phyloP scores from a whole-genome alignment of 1,140 invertebrate species.

The Trichonephila clavata region DNA sequence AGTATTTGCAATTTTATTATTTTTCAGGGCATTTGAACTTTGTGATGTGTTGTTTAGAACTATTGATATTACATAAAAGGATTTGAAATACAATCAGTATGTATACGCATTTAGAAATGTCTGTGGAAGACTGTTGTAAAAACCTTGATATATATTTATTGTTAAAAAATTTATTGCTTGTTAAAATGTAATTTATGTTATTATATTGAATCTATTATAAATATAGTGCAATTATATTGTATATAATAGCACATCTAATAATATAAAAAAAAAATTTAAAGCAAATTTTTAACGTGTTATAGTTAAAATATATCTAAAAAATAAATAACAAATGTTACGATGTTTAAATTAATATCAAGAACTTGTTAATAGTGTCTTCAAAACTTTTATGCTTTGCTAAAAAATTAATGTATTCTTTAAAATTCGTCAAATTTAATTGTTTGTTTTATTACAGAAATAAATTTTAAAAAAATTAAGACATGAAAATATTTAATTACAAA shows the following conservation, averaged over 20 bases:
- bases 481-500: too few relatives aligned
- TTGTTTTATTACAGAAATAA: too few relatives aligned
- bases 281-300: background rate
- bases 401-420: too few relatives aligned
- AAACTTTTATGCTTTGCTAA: too few relatives aligned
- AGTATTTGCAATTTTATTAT: too few relatives aligned
- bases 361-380: too few relatives aligned
- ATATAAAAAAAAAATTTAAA: background rate
- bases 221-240: background rate
- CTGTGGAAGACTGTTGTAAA: background rate
- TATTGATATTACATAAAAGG: background rate
- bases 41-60: background rate
- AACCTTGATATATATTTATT: background rate
- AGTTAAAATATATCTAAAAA: too few relatives aligned
- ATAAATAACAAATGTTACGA: too few relatives aligned
- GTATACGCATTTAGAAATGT: background rate
- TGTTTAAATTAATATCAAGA: too few relatives aligned
- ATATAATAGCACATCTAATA: background rate
- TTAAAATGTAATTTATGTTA: background rate
- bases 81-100: background rate
- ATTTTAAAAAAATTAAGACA: too few relatives aligned
- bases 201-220: background rate
- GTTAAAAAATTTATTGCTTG: conserved; percentile 11
- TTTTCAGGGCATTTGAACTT: background rate
- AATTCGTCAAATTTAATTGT: too few relatives aligned